Percentiles rank a stretch among this genome's conserved stretches.
These are phyloP conservation scores for Anoura caudifer DNA, from an alignment of 2,113 vertebrate genomes.

Conservation along the genomic window DNA sequence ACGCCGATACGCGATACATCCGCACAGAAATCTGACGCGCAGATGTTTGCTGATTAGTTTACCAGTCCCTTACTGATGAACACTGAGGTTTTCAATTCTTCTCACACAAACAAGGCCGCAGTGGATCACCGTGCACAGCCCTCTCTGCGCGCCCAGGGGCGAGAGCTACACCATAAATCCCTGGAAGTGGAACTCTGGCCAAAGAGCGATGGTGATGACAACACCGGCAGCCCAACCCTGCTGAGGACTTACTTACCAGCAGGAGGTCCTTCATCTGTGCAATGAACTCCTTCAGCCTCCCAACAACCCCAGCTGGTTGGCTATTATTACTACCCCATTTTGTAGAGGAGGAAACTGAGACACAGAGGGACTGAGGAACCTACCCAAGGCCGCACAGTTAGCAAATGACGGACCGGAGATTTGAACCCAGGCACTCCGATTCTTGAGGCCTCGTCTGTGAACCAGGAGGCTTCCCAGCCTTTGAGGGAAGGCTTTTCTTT, in stretches of 20 bases:
- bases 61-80: neutral
- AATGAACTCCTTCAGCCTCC: neutral
- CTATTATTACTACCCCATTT: neutral
- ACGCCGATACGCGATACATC: neutral
- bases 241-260: neutral
- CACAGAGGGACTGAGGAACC: neutral
- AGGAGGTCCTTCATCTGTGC: neutral
- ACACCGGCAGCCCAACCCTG: too few species aligned
- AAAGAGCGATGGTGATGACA: rapidly evolving
- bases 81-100: neutral
- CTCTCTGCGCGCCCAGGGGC: neutral
- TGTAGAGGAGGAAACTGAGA: neutral
- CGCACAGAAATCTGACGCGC: neutral
- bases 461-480: neutral
- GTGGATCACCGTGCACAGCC: neutral
- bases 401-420: neutral
- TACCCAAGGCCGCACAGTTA: neutral
- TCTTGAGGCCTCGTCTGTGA: neutral
- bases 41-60: neutral
- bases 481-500: neutral
- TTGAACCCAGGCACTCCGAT: neutral
- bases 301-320: neutral
- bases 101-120: neutral
- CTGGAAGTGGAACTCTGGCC: neutral
- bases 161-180: neutral